Base-by-base conservation (phyloP, 2,113 vertebrate species). In the Zosterops pallidus region DNA sequence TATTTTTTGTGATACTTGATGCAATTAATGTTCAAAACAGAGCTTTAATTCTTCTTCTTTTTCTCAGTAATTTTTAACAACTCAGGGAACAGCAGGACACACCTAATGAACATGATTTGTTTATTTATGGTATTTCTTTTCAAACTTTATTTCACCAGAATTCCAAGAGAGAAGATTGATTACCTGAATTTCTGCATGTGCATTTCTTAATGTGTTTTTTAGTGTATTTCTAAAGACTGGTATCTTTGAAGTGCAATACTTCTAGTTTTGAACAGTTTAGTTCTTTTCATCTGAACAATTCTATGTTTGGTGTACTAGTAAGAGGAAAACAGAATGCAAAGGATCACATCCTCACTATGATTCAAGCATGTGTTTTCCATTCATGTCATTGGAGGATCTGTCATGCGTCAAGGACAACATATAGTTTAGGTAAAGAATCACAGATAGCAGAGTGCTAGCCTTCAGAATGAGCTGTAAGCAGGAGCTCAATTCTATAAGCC, bases 231-330 rank as follows among this genome's bases (percentile, higher is more conserved):
- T 92, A 60, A 91, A 92, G 46, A 86, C 62, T 14, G 5, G 18
- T 84, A 67, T 74, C 83, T 90, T 85, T 79, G 90, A 92, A 95
- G 94, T 95, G 65, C 94, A 89, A 56, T 92, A 78, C 67, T 83
- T 93, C 84, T 92, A 64, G 23, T 55, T 93, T 81, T 88, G 79
- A 85, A 74, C 72, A 69, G 46, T 94, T 81, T 84, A 70, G 33
- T 92, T 91, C 50, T 93, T 92, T 92, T 96, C 60, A 79, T 49
- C 69, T 79, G 49, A 92, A 49, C 57, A 79, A 35, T 72, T 87
- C 53, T 83, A 55, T 29, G 42, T 85, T 89, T 83, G 33, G 42
- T 83, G 46, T 85, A 56, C 70, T 59, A 65, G 21, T 59, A 55
- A 94, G 57, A 85, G 55, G 67, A 83, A 87, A 87, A 65, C 5